Evolutionary conservation across 2,888 invertebrate genomes (phyloP).

Genomic region (Daptonema setosum): DNA sequence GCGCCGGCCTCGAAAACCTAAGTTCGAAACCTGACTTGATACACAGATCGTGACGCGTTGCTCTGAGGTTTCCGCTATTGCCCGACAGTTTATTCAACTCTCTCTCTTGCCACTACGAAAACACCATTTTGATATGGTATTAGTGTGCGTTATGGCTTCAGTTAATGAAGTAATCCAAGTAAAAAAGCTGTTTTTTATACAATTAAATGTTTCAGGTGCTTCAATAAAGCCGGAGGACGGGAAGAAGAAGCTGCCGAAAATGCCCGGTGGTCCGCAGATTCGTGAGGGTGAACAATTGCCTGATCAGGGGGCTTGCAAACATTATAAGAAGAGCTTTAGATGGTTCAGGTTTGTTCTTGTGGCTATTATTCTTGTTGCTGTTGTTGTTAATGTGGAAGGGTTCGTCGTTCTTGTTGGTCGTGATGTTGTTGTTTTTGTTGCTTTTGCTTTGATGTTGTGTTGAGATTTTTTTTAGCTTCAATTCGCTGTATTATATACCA

Average conservation of each 20-base stretch:
- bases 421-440: neutral
- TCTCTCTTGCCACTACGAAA: no score
- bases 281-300: constrained; percentile 31
- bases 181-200: neutral
- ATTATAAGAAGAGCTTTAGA: constrained; percentile 33
- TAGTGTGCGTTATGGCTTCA: no score
- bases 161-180: no score
- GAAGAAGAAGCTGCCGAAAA: constrained; percentile 6
- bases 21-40: no score
- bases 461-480: neutral
- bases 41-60: no score
- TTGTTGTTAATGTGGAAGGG: no score
- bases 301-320: constrained; percentile 31
- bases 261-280: constrained; percentile 28
- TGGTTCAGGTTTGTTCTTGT: constrained; percentile 30
- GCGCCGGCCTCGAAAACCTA: no score
- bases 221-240: neutral
- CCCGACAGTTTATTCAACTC: no score
- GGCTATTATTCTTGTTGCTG: neutral
- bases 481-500: neutral
- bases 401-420: no score
- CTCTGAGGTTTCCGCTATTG: no score
- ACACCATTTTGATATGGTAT: no score
- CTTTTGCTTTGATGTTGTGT: neutral
- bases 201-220: constrained; percentile 1